Base-by-base conservation (phyloP, 2,797 vertebrate species). In the Cossypha dichroa region DNA sequence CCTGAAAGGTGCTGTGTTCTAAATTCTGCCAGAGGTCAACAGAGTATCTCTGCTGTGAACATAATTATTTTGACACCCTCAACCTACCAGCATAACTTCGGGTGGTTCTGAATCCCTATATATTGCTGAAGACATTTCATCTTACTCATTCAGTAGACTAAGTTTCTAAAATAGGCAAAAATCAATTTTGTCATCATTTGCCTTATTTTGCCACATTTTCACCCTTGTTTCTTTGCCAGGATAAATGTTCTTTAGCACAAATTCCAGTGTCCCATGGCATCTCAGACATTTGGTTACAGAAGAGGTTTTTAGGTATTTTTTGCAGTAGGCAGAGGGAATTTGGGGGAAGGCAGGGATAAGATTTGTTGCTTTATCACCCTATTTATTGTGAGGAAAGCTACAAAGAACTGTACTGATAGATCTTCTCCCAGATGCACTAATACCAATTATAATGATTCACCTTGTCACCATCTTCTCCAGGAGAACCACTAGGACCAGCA, bases 391-490 rank as follows among this genome's bases (percentile, higher is more conserved):
- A 70, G 10, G 36, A 94, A 87, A 92, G 58, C 49, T 85, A 81
- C 54, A 76, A 22, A 70, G 36, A 54, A 49, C 59, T 69, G 15
- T 55, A 22, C 46, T 60, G 41, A 51, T 18, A 80, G 56, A 51
- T 13, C 31, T 85, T 72, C 49, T 48, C 13, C 56, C 10, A 73
- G 40, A 41, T 34, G 16, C 23, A 78, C 13, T 58, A 45, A 51
- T 15, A 23, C 6, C 4, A 46, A 16, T 49, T 64, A 28, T 10
- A 85, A 73, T 21, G 26, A 96, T 98, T 94, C 58, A 99, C 99
- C 99, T 99, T 99, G 97, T 99, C 99, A 82, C 99, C 99, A 9
- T 99, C 99, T 97, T 99, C 99, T 97, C 99, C 99, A 1, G 99
- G 99, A 92, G 99, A 99, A 48, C 99, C 99, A 45, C 99, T 99